A percentile compares a stretch with the other conserved stretches of the same genome.
Conservation (phyloP, 2,113 vertebrate genomes). For the Tachysurus vachellii region DNA sequence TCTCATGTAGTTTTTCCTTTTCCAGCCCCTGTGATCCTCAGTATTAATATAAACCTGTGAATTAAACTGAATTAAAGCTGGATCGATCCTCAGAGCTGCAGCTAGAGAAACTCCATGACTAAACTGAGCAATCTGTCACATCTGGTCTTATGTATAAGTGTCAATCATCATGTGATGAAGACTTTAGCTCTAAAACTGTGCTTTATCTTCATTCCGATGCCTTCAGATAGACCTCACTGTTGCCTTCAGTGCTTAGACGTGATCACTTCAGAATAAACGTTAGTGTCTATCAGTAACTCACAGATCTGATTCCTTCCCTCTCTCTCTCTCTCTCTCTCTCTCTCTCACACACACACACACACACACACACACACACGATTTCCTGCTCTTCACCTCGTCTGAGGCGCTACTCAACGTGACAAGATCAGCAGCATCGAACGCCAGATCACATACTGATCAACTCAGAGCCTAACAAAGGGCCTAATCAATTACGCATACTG, state of each 20-base stretch:
- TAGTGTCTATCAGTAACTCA: not conserved
- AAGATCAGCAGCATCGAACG: conserved; percentile 20
- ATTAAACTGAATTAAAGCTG: not conserved
- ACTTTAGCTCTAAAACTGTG: not conserved
- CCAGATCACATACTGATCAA: conserved; percentile 27
- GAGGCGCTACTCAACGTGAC: conserved; percentile 22
- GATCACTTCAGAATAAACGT: not conserved
- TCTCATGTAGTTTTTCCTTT: not conserved
- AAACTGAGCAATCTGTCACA: not conserved
- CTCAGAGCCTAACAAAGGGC: conserved; percentile 27
- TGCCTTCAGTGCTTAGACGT: not conserved
- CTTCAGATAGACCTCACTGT: not conserved
- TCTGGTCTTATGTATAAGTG: not conserved
- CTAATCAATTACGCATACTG: conserved; percentile 38
- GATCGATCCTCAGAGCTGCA: not conserved
- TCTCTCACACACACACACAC: not conserved
- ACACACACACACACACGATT: not conserved
- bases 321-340: not conserved
- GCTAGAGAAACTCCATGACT: not conserved
- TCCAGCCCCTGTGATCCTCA: not conserved
- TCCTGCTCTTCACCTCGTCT: conserved; percentile 4
- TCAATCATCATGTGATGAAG: not conserved
- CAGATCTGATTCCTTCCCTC: not conserved
- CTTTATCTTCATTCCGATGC: not conserved
- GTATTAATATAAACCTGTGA: too few species aligned